A percentile compares a stretch with the other conserved stretches of the same genome.
phyloP scores from a whole-genome alignment of 1,140 invertebrate species.

The Zaprionus africanus region DNA sequence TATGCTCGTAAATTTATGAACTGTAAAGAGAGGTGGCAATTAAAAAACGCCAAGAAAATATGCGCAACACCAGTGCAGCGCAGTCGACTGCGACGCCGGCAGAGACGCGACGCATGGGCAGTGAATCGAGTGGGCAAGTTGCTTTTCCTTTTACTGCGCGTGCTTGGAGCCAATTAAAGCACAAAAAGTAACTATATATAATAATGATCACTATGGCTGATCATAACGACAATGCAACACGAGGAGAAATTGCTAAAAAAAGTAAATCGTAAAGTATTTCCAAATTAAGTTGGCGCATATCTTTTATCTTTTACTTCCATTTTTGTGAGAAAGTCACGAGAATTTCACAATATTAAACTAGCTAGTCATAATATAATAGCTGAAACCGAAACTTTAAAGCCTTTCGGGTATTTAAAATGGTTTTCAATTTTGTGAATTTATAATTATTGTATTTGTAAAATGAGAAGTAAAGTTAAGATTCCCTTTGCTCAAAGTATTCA shows the following conservation, averaged over 20 bases:
- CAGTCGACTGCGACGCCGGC: conserved; percentile 4
- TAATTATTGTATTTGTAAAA: too few species aligned
- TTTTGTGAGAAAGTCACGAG: conserved; percentile 24
- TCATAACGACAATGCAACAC: conserved; percentile 45
- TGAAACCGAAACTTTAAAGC: background rate
- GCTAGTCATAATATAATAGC: conserved; percentile 33
- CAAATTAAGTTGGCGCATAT: conserved; percentile 38
- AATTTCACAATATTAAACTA: conserved; percentile 43
- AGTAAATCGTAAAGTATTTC: conserved; percentile 50
- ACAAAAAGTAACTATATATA: background rate
- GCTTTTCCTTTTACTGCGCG: conserved; percentile 61
- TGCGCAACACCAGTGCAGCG: conserved; percentile 22
- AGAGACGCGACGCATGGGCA: conserved; percentile 42
- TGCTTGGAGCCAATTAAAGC: conserved; percentile 50
- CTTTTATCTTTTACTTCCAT: background rate
- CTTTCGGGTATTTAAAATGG: background rate
- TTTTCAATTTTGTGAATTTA: background rate
- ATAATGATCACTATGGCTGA: conserved; percentile 40
- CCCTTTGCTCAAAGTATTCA: background rate
- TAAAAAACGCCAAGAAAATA: conserved; percentile 50
- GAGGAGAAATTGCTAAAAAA: conserved; percentile 33
- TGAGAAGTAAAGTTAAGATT: background rate
- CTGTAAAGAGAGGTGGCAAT: conserved; percentile 56
- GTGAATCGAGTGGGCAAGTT: conserved; percentile 37
- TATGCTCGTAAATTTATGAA: conserved; percentile 56